Percentiles rank a stretch among this genome's conserved stretches.
Evolutionary conservation across 2,113 vertebrate genomes (phyloP).

Genomic region (Gracilinanus agilis): DNA sequence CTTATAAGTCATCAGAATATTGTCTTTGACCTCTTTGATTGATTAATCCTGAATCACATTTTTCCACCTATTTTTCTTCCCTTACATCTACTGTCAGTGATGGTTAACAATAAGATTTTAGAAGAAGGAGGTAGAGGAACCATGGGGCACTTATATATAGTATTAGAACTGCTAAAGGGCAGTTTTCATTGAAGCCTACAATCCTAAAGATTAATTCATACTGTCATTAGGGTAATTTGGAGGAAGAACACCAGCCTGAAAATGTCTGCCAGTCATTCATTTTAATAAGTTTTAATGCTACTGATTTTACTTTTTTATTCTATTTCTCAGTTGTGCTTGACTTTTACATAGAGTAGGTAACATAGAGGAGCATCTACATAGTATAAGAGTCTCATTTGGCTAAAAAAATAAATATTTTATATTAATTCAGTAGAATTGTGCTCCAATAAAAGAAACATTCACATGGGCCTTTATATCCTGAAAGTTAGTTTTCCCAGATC

Average conservation of each 20-base stretch:
- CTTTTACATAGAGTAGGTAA: neutral
- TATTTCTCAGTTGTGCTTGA: neutral
- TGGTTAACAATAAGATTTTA: neutral
- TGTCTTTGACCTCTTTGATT: neutral
- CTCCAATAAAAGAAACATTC: neutral
- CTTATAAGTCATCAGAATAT: neutral
- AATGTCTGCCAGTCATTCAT: neutral
- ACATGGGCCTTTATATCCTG: neutral
- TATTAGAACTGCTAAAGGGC: neutral
- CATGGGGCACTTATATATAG: neutral
- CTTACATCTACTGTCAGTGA: neutral
- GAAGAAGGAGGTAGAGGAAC: neutral
- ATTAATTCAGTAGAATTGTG: neutral
- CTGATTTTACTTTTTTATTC: neutral
- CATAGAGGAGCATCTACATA: neutral
- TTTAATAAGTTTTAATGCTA: neutral
- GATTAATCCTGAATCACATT: neutral
- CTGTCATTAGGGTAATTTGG: neutral
- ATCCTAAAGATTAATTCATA: neutral
- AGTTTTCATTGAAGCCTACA: neutral
- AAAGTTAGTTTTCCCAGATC: neutral
- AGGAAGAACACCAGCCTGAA: neutral
- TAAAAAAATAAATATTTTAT: neutral
- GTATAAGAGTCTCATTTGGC: neutral
- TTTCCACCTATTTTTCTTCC: neutral